Evolutionary conservation across 2,888 invertebrate species (phyloP).

Genomic region (Polia nebulosa): DNA sequence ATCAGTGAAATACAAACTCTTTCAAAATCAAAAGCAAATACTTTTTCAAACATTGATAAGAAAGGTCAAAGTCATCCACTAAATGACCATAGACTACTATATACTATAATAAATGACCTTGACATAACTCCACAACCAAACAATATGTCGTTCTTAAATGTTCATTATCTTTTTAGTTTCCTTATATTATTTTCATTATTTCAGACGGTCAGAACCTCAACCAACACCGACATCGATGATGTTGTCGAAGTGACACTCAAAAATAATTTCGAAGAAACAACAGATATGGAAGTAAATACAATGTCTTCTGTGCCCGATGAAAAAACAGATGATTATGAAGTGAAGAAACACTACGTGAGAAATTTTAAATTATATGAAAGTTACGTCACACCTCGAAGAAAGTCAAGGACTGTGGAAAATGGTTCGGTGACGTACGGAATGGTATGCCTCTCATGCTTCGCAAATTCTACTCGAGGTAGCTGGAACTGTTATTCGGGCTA

Average conservation of each 20-base stretch:
- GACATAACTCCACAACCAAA: constrained; percentile 38
- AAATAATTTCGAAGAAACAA: constrained; percentile 69
- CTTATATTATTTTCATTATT: constrained; percentile 74
- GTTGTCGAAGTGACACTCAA: constrained; percentile 67
- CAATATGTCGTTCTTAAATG: constrained; percentile 65
- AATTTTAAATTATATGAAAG: constrained; percentile 67
- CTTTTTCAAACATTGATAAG: constrained; percentile 7
- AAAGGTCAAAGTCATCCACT: neutral
- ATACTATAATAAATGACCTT: too few species aligned
- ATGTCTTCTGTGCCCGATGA: constrained; percentile 61
- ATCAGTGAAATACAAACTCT: constrained; percentile 20
- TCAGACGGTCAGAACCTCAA: constrained; percentile 59
- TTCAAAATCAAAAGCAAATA: constrained; percentile 2
- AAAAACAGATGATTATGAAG: constrained; percentile 70
- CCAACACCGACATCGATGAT: constrained; percentile 62
- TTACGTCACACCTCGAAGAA: constrained; percentile 56
- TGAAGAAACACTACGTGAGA: constrained; percentile 64
- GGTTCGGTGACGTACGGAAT: constrained; percentile 45
- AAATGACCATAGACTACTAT: too few species aligned
- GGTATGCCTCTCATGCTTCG: constrained; percentile 74
- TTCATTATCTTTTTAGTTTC: constrained; percentile 65
- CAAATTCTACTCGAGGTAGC: constrained; percentile 62
- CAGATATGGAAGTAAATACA: constrained; percentile 66
- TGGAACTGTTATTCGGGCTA: constrained; percentile 73
- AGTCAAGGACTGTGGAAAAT: constrained; percentile 58